Conservation (phyloP, 2,797 vertebrate species). For the Anabas testudineus region DNA sequence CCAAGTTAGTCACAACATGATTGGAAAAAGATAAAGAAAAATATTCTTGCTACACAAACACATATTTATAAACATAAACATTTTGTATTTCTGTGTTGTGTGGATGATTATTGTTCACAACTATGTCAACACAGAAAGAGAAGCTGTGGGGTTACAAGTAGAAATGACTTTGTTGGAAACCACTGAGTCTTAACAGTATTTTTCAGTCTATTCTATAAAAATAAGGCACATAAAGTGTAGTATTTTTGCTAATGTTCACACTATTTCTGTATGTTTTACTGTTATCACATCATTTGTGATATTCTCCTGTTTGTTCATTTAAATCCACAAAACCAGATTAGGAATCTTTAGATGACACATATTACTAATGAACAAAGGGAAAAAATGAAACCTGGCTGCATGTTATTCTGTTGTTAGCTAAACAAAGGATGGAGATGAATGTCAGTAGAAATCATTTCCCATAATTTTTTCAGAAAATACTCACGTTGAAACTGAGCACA, state of each 20-base stretch:
- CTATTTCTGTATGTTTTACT: neutral
- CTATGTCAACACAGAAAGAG: too few relatives aligned
- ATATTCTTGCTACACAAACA: neutral
- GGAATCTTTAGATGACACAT: constrained; percentile 37
- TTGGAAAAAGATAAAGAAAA: neutral
- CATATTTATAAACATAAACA: neutral
- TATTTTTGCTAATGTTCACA: neutral
- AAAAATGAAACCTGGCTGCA: constrained; percentile 16
- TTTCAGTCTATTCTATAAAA: neutral
- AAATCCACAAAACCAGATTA: constrained; percentile 28
- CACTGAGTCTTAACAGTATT: neutral
- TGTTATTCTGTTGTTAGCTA: constrained; percentile 24
- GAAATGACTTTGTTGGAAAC: neutral
- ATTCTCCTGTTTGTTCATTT: neutral
- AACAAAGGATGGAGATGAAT: neutral
- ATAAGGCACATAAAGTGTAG: neutral
- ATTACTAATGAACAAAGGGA: constrained; percentile 10
- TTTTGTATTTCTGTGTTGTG: neutral
- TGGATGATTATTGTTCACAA: too few relatives aligned
- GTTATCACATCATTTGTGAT: neutral
- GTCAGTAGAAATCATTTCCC: neutral
- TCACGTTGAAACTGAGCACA: neutral
- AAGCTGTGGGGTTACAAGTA: neutral
- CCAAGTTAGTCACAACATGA: neutral
- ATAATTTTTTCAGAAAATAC: neutral